phyloP scores from a whole-genome alignment of 2,113 vertebrate genomes.

The Xiphophorus couchianus region DNA sequence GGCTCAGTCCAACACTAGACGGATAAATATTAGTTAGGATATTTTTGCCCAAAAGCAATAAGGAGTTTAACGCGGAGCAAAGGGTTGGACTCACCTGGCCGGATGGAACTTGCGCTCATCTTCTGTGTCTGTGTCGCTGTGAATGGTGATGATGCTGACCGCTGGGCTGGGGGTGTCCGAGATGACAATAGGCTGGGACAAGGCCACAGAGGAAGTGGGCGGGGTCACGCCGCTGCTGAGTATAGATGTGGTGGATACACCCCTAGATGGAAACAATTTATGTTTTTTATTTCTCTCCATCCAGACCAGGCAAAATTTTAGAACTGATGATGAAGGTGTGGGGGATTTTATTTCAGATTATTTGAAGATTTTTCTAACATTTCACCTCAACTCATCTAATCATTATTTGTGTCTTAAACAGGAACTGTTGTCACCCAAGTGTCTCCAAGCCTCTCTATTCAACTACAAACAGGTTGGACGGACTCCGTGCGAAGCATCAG shows the following conservation, averaged over 20 bases:
- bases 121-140: conserved; percentile 97
- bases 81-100: conserved; percentile 82
- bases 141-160: conserved; percentile 98
- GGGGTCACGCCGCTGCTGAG: conserved; percentile 76
- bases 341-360: background rate
- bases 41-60: too few species aligned
- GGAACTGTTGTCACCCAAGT: too few species aligned
- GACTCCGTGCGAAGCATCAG: background rate
- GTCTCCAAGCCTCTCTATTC: background rate
- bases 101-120: conserved; percentile 95
- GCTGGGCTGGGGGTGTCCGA: conserved; percentile 97
- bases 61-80: background rate
- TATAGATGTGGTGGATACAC: conserved; percentile 77
- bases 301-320: background rate
- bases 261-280: conserved; percentile 25
- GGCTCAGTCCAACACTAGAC: conserved; percentile 80
- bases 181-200: conserved; percentile 94
- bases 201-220: conserved; percentile 50
- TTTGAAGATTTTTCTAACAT: too few species aligned
- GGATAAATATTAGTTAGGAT: background rate
- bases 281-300: background rate
- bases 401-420: too few species aligned
- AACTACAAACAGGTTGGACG: background rate
- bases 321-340: background rate
- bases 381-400: background rate